Conservation (phyloP, 2,888 invertebrate genomes). For the Chrysomela aeneicollis region DNA sequence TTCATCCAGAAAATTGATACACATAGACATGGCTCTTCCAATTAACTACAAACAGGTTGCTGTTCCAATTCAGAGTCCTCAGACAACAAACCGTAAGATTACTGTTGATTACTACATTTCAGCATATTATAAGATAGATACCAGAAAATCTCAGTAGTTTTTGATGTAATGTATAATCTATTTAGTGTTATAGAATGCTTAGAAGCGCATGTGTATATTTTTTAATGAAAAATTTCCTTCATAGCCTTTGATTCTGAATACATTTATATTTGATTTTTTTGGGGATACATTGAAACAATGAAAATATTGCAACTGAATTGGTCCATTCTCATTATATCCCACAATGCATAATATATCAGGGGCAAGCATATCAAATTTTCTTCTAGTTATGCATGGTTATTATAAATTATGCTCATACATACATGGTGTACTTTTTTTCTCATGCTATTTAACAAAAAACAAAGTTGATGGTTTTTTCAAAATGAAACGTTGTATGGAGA, state of each 20-base stretch:
- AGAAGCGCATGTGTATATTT: constrained; percentile 53
- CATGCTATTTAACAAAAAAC: too few species aligned
- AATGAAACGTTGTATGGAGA: too few species aligned
- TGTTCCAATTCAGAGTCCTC: constrained; percentile 76
- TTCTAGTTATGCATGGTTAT: too few species aligned
- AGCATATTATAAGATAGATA: constrained; percentile 23
- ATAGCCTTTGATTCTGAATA: constrained; percentile 38
- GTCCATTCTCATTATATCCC: too few species aligned
- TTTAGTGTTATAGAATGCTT: constrained; percentile 48
- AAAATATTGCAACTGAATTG: too few species aligned
- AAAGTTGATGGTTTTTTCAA: too few species aligned
- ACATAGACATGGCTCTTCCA: constrained; percentile 76
- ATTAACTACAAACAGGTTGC: constrained; percentile 86
- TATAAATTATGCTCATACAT: too few species aligned
- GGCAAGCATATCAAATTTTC: too few species aligned
- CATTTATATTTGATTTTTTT: constrained; percentile 36
- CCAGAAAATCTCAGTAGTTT: constrained; percentile 32
- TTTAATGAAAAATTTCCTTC: constrained; percentile 42
- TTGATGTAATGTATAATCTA: constrained; percentile 37
- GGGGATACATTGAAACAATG: constrained; percentile 40
- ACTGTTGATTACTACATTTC: constrained; percentile 16
- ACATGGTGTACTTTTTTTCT: too few species aligned
- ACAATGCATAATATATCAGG: too few species aligned
- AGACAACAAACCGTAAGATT: constrained; percentile 75
- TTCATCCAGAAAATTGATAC: background rate